Evolutionary conservation across 30 jellyfish, hydroid and myxozoan genomes (phyloP).

Genomic region (Catostylus mosaicus): DNA sequence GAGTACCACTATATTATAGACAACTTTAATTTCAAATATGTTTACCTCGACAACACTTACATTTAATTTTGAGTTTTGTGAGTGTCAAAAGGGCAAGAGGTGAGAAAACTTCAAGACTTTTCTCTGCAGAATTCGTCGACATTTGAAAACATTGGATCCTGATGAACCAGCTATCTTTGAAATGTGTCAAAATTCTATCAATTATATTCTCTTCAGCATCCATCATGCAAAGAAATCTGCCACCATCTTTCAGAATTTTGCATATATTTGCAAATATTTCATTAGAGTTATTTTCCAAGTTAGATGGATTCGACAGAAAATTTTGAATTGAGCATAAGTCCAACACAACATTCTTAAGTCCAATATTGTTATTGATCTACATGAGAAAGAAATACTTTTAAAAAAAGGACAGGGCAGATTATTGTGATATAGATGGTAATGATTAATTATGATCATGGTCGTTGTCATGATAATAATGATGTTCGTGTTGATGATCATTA

Average conservation of each 20-base stretch:
- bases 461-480: too few species aligned
- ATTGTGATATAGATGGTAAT: too few species aligned
- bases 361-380: not conserved
- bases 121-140: not conserved
- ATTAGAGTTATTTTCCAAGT: not conserved
- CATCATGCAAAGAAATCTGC: constrained; percentile 71
- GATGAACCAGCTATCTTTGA: constrained; percentile 50
- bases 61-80: constrained; percentile 35
- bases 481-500: too few species aligned
- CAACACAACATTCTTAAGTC: not conserved
- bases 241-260: constrained; percentile 48
- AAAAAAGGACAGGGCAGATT: too few species aligned
- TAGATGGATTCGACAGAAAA: not conserved
- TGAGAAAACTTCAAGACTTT: constrained; percentile 24
- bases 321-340: constrained; percentile 9
- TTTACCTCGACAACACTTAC: constrained; percentile 2
- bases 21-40: not conserved
- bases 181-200: constrained; percentile 22
- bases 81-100: constrained; percentile 19
- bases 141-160: constrained; percentile 19
- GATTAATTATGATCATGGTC: too few species aligned
- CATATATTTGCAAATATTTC: not conserved
- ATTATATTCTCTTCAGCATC: constrained; percentile 58
- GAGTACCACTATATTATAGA: too few species aligned
- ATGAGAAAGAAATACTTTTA: too few species aligned